Evolutionary conservation across 2,113 vertebrate genomes (phyloP), one percentile per base, ranked within the genome.

Genomic region (Hypomesus transpacificus): DNA sequence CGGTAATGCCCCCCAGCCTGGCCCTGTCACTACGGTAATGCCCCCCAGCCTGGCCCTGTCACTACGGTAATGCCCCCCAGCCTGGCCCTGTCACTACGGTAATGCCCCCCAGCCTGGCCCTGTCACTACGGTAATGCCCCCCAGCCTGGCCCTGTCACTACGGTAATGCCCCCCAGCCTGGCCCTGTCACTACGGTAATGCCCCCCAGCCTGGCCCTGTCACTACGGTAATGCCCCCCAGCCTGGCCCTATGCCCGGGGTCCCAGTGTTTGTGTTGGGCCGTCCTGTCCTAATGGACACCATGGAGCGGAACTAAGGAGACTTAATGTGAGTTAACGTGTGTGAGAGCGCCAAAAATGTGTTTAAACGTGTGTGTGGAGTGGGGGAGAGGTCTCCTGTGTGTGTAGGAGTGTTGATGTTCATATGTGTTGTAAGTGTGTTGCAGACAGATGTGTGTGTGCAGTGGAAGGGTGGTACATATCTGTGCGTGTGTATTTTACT

Each of bases 271-370:
- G 61, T 51, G 67, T 59, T 51, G 51, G 62, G 28, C 51, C 34
- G 9, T 46, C 14, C 51, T 18, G 60, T 59, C 53, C 56, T 63
- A 60, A 64, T 65, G 3, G 20, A 24, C 51, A 51, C 75, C 60
- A 63, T 13, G 14, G 14, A 73, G 57, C 20, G 57, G 57, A 68
- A 52, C 16, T 31, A 28, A 59, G 34, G 66, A 28, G 57, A 46
- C 17, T 53, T 74, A 53, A 68, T 74, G 34, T 8, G n/a, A 14
- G 58, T 61, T 46, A 46, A 46, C 39, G 39, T 26, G 20, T 34
- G 57, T 26, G 24, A 16, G 59, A 5, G 14, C 24, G 24, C 24
- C 7, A 1, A 46, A 46, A 46, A 46, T 46, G 2, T 46, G 39
- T 46, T 46, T 46, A 9, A 9, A 13, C 7, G 54, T 56, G 54